Base-by-base conservation (phyloP, 2,113 vertebrate species). In the Eptesicus fuscus region DNA sequence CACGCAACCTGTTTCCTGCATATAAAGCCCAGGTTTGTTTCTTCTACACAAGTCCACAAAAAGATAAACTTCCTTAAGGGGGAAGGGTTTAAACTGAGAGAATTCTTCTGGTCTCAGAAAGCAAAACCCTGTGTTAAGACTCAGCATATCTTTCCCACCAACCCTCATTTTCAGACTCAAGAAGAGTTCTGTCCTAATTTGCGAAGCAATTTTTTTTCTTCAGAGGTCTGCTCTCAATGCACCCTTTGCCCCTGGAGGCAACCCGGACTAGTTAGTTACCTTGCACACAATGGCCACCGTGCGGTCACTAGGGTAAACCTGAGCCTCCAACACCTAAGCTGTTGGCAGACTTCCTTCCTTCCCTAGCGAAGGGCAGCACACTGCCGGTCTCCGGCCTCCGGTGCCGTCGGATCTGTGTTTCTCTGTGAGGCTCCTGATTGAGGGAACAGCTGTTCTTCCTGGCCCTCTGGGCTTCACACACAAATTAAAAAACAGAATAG, bases 401-500 rank as follows among this genome's bases (percentile, higher is more conserved):
- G 17, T 56, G 70, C 20, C 47, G 9, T 22, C 80, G 74, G 47
- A 40, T 83, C 61, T 78, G 53, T 73, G 17, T 70, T 96, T 84
- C 65, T 71, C 95, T 79, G 63, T 35, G 79, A 71, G 86, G 35
- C 44, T 90, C 30, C 59, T 53, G 23, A 82, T 53, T 22, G 32
- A 82, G 42, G 37, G 23, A 87, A 37, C 88, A 88, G 87, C 93
- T 94, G 94, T 47, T 85, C 30, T 44, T 87, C 9, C 53, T 44
- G 69, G n/a, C 59, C 49, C n/a, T 37, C 6, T 59, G 94, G 20
- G 84, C 76, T 95, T 90, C 70, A 37, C 10, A 20, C 56, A 30
- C 87, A 84, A 69, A 69, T 89, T 76, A 88, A 76, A 93, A 42
- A 42, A 61, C 73, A 56, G 83, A 87, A 65, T 70, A 74, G 84